Evolutionary conservation across 2,888 invertebrate genomes (phyloP), one percentile per base, ranked within the genome.

Genomic region (Monopis laevigella): DNA sequence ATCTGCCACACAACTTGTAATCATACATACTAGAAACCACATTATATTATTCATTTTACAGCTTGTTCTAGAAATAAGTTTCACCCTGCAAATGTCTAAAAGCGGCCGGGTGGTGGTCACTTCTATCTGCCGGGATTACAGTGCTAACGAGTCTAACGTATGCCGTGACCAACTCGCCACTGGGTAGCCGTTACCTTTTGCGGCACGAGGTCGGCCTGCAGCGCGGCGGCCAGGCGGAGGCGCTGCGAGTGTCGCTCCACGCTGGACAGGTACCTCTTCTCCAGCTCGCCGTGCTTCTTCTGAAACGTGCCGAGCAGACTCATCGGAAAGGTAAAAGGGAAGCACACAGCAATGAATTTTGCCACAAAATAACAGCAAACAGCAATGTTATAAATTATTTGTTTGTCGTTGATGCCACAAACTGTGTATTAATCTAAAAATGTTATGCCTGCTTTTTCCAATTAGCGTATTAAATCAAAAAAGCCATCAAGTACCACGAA

Each of bases 191-290:
- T 26, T 52, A 77, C 78, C 63, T 69, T 74, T 47, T 51, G 54
- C 1, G 77, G 77, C 3, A 65, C 45, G 13, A 75, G 56, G 39
- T 82, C 75, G 1, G 62, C 65, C 52, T 82, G 75, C 26, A 82
- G 49, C 0, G 80, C 73, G 0, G 80, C 74, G 3, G 78, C 78
- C 5, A 77, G 45, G 6, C 74, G 69, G 1, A 82, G 60, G 2
- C 68, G 64, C 10, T 74, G 62, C 0, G 80, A 72, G 46, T 68
- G 64, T 1, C 54, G 45, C 39, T 73, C 61, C 16, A 82, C 35
- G 1, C 47, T 36, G 12, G 53, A 49, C 2, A 81, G 52, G 49
- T 81, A 80, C 46, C 68, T 63, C 46, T 71, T 60, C 48, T 80
- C 77, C 24, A 72, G 47, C 12, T 56, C 57, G 36, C 62, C 59